These are phyloP conservation scores for Spermophilus dauricus DNA, from an alignment of 2,113 vertebrate species.

Conservation along the genomic window DNA sequence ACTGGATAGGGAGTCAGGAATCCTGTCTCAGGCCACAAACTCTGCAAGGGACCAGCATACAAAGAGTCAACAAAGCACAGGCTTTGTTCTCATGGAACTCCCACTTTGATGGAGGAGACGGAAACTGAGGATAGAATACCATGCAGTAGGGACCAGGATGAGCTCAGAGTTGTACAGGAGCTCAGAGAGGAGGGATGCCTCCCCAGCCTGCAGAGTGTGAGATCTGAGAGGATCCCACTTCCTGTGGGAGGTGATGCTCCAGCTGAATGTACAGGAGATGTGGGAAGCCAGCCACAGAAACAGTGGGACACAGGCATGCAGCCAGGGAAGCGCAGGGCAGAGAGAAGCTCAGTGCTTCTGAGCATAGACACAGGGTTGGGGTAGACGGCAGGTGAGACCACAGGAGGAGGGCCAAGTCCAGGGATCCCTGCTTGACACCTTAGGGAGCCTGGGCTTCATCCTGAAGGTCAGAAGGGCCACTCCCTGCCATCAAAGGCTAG, in stretches of 20 bases:
- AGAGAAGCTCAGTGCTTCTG: no score
- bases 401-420: background rate
- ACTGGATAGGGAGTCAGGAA: background rate
- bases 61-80: background rate
- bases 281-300: background rate
- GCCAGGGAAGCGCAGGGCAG: background rate
- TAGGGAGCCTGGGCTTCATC: background rate
- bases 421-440: background rate
- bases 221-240: slow-evolving; percentile 31
- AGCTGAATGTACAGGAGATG: background rate
- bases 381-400: background rate
- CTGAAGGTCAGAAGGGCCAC: background rate
- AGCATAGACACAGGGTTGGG: background rate
- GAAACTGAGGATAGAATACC: background rate
- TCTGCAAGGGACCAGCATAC: background rate
- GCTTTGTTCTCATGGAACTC: background rate
- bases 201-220: background rate
- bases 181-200: background rate
- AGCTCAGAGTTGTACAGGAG: background rate
- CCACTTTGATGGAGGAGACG: background rate
- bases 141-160: background rate
- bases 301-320: background rate
- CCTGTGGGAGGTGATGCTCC: background rate
- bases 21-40: background rate
- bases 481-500: background rate